Percentiles rank a stretch among this genome's conserved stretches.
Conservation (phyloP, 2,888 invertebrate genomes). For the Erpobdella octoculata region DNA sequence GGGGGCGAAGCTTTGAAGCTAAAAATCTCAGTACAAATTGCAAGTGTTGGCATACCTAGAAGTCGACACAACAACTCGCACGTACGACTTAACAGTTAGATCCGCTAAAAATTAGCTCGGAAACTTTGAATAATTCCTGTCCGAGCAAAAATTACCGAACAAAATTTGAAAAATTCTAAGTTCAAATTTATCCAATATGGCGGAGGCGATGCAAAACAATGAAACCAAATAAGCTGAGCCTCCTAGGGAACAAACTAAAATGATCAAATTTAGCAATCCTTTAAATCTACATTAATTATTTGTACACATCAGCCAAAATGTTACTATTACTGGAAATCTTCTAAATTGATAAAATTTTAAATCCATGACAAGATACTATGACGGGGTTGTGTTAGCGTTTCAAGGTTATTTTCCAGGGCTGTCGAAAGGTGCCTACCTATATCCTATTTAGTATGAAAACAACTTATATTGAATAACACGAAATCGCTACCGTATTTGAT, state of each 20-base stretch:
- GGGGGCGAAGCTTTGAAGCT: constrained; percentile 8
- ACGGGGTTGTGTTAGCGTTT: no score
- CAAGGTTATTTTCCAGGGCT: no score
- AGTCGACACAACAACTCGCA: not conserved
- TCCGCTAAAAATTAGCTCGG: not conserved
- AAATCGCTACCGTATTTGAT: no score
- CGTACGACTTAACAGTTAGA: not conserved
- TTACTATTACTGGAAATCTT: no score
- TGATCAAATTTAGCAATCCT: not conserved
- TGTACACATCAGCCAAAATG: no score
- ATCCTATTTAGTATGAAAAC: no score
- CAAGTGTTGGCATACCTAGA: not conserved
- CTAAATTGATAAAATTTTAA: no score
- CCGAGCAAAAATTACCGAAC: not conserved
- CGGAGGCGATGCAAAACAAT: constrained; percentile 29
- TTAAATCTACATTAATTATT: no score
- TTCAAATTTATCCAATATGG: constrained; percentile 26
- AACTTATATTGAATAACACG: no score
- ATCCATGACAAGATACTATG: no score
- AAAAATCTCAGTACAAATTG: not conserved
- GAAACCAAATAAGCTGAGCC: constrained; percentile 20
- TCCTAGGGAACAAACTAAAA: no score
- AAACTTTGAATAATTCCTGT: not conserved
- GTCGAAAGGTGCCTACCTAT: no score
- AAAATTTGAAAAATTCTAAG: constrained; percentile 18